Conservation (phyloP, 2,113 vertebrate genomes). For the Acinonyx jubatus region DNA sequence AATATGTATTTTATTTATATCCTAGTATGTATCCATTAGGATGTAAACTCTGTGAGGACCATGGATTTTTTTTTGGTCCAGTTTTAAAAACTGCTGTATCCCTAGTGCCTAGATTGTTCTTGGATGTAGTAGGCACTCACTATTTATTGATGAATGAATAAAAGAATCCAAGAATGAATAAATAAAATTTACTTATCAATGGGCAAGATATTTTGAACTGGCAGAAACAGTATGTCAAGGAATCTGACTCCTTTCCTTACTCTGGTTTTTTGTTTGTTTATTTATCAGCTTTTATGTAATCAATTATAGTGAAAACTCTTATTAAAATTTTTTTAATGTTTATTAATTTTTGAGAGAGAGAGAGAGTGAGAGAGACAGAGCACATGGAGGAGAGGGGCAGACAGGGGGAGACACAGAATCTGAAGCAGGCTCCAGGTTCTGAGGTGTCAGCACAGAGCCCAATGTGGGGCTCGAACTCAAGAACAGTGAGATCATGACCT, state of each 20-base stretch:
- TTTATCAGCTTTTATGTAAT: constrained; percentile 31
- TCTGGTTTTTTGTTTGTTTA: neutral
- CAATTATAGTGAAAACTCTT: neutral
- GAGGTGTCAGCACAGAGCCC: no score
- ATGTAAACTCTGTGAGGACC: neutral
- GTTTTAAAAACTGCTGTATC: neutral
- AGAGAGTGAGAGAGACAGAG: no score
- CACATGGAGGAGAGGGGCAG: no score
- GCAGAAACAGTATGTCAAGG: neutral
- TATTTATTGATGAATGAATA: constrained; percentile 36
- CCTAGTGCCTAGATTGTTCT: neutral
- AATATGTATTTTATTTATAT: constrained; percentile 7
- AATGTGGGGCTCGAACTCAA: no score
- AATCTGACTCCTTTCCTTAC: neutral
- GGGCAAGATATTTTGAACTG: neutral
- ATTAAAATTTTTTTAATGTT: no score
- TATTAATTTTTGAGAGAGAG: no score
- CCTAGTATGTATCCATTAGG: neutral
- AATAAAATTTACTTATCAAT: neutral
- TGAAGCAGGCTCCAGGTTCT: no score
- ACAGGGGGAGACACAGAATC: no score
- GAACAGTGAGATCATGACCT: no score
- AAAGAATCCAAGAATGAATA: neutral
- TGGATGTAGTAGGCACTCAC: neutral
- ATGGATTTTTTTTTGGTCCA: neutral